phyloP scores from a whole-genome alignment of 2,888 invertebrate genomes.

The Aphrophora alni region DNA sequence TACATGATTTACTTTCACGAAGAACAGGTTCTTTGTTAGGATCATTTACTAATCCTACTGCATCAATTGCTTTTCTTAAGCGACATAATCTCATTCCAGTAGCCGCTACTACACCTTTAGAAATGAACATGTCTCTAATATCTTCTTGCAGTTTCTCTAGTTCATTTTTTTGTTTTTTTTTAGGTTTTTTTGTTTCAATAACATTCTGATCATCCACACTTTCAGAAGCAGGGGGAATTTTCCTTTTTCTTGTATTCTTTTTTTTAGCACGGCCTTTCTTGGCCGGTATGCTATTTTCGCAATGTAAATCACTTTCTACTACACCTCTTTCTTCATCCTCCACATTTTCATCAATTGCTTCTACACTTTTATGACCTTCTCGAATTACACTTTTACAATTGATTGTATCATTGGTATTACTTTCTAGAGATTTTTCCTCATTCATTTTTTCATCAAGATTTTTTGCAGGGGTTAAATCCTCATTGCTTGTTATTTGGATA shows the following conservation, averaged over 20 bases:
- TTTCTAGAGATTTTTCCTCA: too few species aligned
- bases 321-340: not conserved
- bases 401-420: too few species aligned
- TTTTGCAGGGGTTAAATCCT: too few species aligned
- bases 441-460: too few species aligned
- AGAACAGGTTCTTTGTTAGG: not conserved
- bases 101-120: conserved; percentile 67
- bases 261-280: not conserved
- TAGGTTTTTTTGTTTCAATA: not conserved
- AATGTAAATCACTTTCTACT: too few species aligned
- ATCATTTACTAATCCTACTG: not conserved
- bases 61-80: conserved; percentile 19
- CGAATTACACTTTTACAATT: too few species aligned
- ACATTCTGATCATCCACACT: not conserved
- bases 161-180: conserved; percentile 59
- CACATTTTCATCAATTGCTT: not conserved
- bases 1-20: not conserved
- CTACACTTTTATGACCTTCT: too few species aligned
- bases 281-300: not conserved
- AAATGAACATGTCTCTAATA: conserved; percentile 73
- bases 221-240: too few species aligned
- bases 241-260: not conserved
- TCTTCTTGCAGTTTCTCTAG: conserved; percentile 71
- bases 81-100: conserved; percentile 70
- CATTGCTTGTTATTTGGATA: too few species aligned